phyloP scores from a whole-genome alignment of 2,888 invertebrate genomes.

The Heteromurus nitidus region DNA sequence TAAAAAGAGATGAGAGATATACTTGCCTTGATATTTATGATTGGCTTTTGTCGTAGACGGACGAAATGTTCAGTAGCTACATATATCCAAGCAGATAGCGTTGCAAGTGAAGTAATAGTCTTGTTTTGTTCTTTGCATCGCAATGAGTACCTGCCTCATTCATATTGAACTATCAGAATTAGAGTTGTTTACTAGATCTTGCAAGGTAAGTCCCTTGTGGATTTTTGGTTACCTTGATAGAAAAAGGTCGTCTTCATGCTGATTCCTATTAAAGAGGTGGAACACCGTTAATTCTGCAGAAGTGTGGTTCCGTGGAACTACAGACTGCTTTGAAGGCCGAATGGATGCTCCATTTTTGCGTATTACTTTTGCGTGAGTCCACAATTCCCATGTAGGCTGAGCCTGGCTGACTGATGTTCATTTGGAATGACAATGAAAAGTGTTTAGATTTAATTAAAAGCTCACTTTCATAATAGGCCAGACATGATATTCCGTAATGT shows the following conservation, averaged over 20 bases:
- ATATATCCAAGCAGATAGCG: neutral
- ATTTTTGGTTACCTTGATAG: constrained; percentile 42
- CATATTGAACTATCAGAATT: neutral
- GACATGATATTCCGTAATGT: neutral
- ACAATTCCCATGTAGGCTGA: too few species aligned
- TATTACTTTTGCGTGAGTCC: neutral
- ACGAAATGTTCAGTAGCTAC: neutral
- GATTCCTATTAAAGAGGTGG: neutral
- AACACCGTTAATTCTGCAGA: neutral
- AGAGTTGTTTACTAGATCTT: neutral
- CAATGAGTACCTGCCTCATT: neutral
- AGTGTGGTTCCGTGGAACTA: neutral
- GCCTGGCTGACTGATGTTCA: neutral
- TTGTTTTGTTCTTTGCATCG: neutral
- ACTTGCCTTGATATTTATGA: constrained; percentile 5
- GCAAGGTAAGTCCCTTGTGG: constrained; percentile 48
- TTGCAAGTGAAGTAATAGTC: neutral
- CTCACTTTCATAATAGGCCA: neutral
- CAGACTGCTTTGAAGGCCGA: neutral
- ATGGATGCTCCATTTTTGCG: too few species aligned
- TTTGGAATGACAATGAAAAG: neutral
- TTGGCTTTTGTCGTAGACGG: neutral
- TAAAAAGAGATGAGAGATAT: neutral
- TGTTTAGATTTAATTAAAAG: neutral
- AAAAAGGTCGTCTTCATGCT: constrained; percentile 32